Conservation (phyloP, 1,140 invertebrate genomes). For the Musca domestica region DNA sequence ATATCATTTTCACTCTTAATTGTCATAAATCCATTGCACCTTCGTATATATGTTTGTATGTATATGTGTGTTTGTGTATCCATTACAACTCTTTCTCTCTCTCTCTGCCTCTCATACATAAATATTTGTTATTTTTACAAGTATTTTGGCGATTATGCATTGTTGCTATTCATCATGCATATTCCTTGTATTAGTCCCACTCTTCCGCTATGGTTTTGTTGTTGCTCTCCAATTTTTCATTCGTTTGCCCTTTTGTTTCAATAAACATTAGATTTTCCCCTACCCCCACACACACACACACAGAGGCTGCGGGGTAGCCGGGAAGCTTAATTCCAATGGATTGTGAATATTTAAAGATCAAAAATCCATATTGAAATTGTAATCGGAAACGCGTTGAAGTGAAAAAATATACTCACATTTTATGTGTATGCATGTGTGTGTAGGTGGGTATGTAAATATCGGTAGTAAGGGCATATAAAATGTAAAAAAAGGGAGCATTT, state of each 20-base stretch:
- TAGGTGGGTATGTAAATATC: no score
- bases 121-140: conserved; percentile 11
- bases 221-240: neutral
- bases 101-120: neutral
- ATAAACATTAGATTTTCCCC: conserved; percentile 7
- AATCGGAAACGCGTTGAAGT: conserved; percentile 15
- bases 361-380: conserved; percentile 11
- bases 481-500: no score
- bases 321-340: neutral
- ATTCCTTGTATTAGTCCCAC: neutral
- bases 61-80: neutral
- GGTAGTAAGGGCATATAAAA: no score
- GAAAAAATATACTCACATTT: conserved; percentile 7
- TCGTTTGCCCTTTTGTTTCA: neutral
- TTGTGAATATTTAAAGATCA: conserved; percentile 21
- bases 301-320: no score
- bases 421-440: no score
- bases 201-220: neutral
- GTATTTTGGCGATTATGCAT: conserved; percentile 19
- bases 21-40: no score
- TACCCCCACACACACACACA: no score
- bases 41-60: neutral
- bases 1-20: no score
- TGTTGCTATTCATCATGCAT: neutral
- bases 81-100: neutral